These are phyloP conservation scores for Mastomys natalensis DNA, from an alignment of 2,113 vertebrate species.

Conservation along the genomic window DNA sequence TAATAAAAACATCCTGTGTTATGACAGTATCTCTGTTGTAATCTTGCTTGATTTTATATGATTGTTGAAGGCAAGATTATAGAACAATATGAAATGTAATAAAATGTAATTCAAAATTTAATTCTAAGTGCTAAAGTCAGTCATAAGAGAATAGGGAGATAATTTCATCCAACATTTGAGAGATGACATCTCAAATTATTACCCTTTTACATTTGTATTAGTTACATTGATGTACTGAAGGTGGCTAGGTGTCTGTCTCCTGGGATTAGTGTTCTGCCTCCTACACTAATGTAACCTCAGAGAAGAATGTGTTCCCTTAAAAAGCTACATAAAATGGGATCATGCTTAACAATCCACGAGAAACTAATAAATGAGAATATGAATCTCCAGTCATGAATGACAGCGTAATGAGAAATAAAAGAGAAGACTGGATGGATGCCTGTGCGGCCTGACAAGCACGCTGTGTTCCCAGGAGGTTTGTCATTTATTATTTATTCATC, in stretches of 20 bases:
- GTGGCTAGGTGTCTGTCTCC: not conserved
- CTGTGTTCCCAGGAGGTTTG: slow-evolving; percentile 12
- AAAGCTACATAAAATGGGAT: not conserved
- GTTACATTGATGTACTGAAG: not conserved
- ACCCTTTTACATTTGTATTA: not conserved
- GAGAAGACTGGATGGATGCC: not conserved
- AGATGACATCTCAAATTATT: not conserved
- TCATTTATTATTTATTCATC: slow-evolving; percentile 69
- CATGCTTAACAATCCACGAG: slow-evolving; percentile 16
- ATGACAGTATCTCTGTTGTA: not conserved
- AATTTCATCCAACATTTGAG: slow-evolving; percentile 19
- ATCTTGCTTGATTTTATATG: slow-evolving; percentile 2
- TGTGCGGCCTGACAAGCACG: not conserved
- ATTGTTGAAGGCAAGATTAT: not conserved
- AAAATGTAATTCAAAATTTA: slow-evolving; percentile 21
- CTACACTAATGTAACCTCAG: not conserved
- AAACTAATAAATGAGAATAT: slow-evolving; percentile 30
- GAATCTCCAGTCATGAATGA: slow-evolving; percentile 47
- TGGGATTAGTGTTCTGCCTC: not conserved
- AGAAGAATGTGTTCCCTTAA: not conserved
- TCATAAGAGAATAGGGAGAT: not conserved
- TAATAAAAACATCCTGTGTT: not conserved
- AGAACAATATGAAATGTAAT: not conserved
- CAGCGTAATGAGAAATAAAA: slow-evolving; percentile 38
- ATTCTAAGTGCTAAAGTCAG: slow-evolving; percentile 5